Base-by-base conservation (phyloP, 1,140 invertebrate species). In the Acromyrmex charruanus region DNA sequence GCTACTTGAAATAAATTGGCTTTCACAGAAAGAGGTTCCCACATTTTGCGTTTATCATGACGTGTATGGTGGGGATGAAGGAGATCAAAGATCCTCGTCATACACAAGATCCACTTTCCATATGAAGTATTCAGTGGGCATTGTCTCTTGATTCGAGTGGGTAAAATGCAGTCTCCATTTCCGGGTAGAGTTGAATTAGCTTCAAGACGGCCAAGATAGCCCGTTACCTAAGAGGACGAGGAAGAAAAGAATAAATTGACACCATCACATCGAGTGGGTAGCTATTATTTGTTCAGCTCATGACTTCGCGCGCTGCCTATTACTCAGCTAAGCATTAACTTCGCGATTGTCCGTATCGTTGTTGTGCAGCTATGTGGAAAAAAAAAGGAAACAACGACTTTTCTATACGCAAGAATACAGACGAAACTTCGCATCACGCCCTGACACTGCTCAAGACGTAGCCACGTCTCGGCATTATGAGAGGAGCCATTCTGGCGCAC, bases 281-380 rank as follows among this genome's bases (percentile, higher is more conserved):
- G 91, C 87, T 92, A 89, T 90, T 93, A 93, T 93, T 93, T 93
- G 92, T 93, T 91, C 77, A 91, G 91, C 92, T 93, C 92, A 91
- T 90, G 88, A 93, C 88, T 92, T 85, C 49, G 49, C 81, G 85
- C 88, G 81, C 90, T 91, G 89, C 90, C 89, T 89, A 93, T 93
- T 93, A 93, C 92, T 92, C 92, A 92, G 91, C 92, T 92, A 90
- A 92, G 90, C 91, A 92, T 93, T 93, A 93, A 92, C 77, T 90
- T 88, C 3, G 44, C 28, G 25, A 69, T 85, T 89, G 88, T 44
- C 87, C 80, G 59, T 72, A 12, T 49, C 51, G 39, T n/a, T 14
- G 51, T 55, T 31, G 14, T 16, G n/a, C 14, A 14, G 55, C 49
- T 63, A 61, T 35, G 35, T 3, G 53, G 49, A 51, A 51, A 51